These are phyloP conservation scores for Turritopsis rubra DNA, from an alignment of 30 jellyfish, hydroid and myxozoan species.

Conservation along the genomic window DNA sequence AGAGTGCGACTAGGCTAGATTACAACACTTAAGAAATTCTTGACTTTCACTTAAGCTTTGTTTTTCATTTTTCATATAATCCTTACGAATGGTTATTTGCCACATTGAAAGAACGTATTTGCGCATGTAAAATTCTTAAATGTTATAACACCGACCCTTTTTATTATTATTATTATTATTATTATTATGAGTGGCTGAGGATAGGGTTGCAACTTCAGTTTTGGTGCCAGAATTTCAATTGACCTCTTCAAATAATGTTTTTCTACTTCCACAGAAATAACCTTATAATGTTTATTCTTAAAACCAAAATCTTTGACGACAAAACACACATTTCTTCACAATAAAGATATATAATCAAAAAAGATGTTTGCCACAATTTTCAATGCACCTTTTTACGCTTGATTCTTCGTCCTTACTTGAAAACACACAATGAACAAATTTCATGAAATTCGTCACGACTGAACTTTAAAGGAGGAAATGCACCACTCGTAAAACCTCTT, in stretches of 20 bases:
- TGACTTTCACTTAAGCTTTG: neutral
- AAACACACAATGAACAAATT: neutral
- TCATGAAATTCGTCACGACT: neutral
- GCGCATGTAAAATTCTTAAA: neutral
- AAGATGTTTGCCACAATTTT: neutral
- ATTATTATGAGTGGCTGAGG: neutral
- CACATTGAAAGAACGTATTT: neutral
- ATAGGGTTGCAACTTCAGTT: neutral
- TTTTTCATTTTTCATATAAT: neutral
- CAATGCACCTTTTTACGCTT: neutral
- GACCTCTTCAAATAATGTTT: neutral
- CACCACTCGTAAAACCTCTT: neutral
- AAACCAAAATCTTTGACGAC: neutral
- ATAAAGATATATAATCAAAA: neutral
- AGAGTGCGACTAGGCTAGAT: neutral
- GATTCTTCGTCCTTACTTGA: neutral
- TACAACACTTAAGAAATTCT: neutral
- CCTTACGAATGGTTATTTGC: neutral
- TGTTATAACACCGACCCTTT: neutral
- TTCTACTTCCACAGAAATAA: neutral
- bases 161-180: too few relatives aligned
- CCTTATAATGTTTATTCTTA: neutral
- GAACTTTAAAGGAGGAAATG: neutral
- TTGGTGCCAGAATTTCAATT: neutral
- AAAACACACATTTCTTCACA: neutral